Conservation (phyloP, 2,797 vertebrate species). For the Arnoldichthys spilopterus region DNA sequence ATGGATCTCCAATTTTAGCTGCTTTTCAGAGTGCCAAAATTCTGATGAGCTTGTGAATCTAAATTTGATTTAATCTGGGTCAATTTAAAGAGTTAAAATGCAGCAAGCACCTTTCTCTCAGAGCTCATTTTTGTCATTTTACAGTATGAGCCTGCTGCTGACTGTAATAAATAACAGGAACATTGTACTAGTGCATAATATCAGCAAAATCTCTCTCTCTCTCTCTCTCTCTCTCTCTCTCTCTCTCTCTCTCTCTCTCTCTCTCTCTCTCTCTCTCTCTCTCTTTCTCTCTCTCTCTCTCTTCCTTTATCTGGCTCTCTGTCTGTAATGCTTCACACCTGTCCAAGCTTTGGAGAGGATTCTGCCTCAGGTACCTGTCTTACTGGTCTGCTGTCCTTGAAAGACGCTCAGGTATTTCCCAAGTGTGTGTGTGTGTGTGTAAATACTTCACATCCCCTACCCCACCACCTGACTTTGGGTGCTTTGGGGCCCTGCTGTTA, state of each 20-base stretch:
- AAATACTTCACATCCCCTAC: conserved; percentile 14
- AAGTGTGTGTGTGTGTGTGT: conserved; percentile 43
- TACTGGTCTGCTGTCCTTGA: conserved; percentile 70
- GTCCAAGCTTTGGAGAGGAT: conserved; percentile 75
- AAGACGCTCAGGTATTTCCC: conserved; percentile 77
- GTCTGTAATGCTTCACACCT: conserved; percentile 67
- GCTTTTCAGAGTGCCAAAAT: conserved; percentile 68
- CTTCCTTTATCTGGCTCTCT: neutral
- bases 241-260: neutral
- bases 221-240: too few relatives aligned
- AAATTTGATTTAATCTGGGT: conserved; percentile 74
- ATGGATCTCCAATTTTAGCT: conserved; percentile 69
- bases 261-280: conserved; percentile 3
- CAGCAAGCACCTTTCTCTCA: conserved; percentile 41
- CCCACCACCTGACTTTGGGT: conserved; percentile 43
- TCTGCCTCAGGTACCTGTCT: conserved; percentile 73
- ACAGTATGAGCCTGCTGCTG: conserved; percentile 43
- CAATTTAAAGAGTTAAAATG: conserved; percentile 58
- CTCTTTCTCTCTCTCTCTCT: conserved; percentile 12
- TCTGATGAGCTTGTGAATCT: conserved; percentile 72
- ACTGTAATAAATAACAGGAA: conserved; percentile 54
- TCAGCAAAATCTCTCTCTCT: conserved; percentile 26
- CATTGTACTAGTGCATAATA: conserved; percentile 38
- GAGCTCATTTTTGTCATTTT: conserved; percentile 53
- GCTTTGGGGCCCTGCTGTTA: conserved; percentile 37